Evolutionary conservation across 2,113 vertebrate species (phyloP).

Genomic region (Antechinus flavipes): DNA sequence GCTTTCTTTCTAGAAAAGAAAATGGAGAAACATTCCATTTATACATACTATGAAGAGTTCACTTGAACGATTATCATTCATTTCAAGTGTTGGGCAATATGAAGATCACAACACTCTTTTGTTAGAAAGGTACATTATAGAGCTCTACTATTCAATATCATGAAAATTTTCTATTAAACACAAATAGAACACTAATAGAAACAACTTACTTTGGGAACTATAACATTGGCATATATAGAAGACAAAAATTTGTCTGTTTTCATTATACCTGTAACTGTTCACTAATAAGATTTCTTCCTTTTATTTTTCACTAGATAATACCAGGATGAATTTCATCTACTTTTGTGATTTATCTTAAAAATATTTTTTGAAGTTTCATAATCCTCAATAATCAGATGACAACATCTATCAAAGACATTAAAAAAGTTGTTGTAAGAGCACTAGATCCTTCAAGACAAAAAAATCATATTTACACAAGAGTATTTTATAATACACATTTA

Average conservation of each 20-base stretch:
- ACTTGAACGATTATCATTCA: constrained; percentile 15
- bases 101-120: neutral
- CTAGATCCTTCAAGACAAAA: neutral
- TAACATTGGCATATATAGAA: neutral
- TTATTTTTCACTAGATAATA: neutral
- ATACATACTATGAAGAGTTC: neutral
- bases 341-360: neutral
- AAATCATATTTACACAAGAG: neutral
- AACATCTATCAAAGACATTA: neutral
- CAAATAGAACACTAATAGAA: neutral
- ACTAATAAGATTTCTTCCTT: neutral
- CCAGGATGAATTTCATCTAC: neutral
- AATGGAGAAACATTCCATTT: constrained; percentile 14
- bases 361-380: neutral
- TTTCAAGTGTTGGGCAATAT: neutral
- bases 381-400: neutral
- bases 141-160: constrained; percentile 6
- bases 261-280: neutral
- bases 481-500: neutral
- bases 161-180: constrained; percentile 3
- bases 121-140: neutral
- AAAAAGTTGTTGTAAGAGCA: neutral
- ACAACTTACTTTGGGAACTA: neutral
- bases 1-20: constrained; percentile 12
- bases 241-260: neutral